Percentiles rank a stretch among this genome's conserved stretches.
Evolutionary conservation across 1,140 invertebrate genomes (phyloP).

Genomic region (Cydia amplana): DNA sequence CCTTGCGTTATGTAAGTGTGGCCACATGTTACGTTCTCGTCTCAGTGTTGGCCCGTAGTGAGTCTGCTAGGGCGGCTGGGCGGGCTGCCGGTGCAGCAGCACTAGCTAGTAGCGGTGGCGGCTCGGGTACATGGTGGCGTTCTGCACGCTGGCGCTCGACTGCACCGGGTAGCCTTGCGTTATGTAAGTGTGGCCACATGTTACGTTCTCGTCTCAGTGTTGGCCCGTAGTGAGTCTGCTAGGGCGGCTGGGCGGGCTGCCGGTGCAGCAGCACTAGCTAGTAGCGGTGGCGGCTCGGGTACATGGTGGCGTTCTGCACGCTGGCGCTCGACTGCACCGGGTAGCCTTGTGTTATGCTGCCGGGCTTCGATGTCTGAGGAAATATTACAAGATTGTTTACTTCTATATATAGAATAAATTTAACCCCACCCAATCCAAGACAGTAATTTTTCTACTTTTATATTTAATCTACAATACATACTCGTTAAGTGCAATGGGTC

Average conservation of each 20-base stretch:
- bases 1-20: too few relatives aligned
- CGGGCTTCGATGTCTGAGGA: conserved; percentile 67
- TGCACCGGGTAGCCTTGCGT: conserved; percentile 77
- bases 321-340: conserved; percentile 73
- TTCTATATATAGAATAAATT: too few relatives aligned
- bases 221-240: conserved; percentile 19
- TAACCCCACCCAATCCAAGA: too few relatives aligned
- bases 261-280: conserved; percentile 55
- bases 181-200: too few relatives aligned
- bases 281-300: conserved; percentile 74
- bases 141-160: conserved; percentile 71
- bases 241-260: conserved; percentile 41
- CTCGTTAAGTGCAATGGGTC: too few relatives aligned
- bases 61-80: conserved; percentile 41
- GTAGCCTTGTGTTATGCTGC: conserved; percentile 76
- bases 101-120: conserved; percentile 73
- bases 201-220: background rate
- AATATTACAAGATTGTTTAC: background rate
- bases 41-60: background rate
- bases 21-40: background rate
- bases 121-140: conserved; percentile 72
- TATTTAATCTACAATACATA: too few relatives aligned
- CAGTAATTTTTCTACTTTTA: too few relatives aligned
- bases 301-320: conserved; percentile 73
- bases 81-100: conserved; percentile 42